These are phyloP conservation scores for Clarias magur DNA, from an alignment of 2,113 vertebrate species.

Conservation along the genomic window DNA sequence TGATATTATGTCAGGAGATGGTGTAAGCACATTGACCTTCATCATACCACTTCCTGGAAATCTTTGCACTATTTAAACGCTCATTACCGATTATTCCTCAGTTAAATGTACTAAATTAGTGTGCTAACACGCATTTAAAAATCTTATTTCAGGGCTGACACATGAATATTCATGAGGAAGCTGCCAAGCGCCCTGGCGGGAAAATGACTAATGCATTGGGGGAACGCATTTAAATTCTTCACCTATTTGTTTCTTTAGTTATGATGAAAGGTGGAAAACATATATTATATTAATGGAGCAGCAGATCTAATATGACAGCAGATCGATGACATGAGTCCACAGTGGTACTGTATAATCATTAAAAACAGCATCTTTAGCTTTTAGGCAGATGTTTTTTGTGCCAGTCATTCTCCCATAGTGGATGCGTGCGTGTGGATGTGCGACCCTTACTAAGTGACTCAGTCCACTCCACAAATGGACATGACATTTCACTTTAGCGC, in stretches of 20 bases:
- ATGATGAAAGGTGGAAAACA: background rate
- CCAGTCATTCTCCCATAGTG: background rate
- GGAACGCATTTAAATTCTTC: background rate
- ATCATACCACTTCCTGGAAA: background rate
- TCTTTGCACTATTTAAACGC: background rate
- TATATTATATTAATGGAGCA: background rate
- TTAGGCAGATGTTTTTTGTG: background rate
- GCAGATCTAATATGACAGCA: background rate
- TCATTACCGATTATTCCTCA: background rate
- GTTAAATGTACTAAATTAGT: background rate
- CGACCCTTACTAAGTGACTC: conserved; percentile 51
- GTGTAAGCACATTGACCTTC: background rate
- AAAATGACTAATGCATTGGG: background rate
- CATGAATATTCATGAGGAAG: conserved; percentile 22
- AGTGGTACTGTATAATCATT: background rate
- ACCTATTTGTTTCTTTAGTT: conserved; percentile 11
- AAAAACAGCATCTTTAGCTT: background rate
- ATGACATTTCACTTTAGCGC: conserved; percentile 49
- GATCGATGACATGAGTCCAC: background rate
- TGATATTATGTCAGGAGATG: background rate
- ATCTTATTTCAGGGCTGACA: background rate
- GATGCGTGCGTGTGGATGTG: background rate
- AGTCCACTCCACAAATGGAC: conserved; percentile 39
- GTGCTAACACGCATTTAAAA: background rate
- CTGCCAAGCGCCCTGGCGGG: conserved; percentile 13